phyloP scores from a whole-genome alignment of 2,888 invertebrate genomes.

The Tetragnatha montana region DNA sequence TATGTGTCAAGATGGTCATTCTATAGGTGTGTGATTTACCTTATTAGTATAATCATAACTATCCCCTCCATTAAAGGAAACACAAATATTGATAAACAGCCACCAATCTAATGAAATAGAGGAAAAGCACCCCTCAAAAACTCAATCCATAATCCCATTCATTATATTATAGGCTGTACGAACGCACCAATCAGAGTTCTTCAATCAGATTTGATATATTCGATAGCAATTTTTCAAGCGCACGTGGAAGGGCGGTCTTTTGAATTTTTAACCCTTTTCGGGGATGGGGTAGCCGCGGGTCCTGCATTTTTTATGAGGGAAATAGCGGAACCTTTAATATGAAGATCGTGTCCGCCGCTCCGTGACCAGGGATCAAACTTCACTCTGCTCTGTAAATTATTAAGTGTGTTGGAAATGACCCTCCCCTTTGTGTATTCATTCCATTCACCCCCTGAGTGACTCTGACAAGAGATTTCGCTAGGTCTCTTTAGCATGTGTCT shows the following conservation, averaged over 20 bases:
- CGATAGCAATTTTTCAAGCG: background rate
- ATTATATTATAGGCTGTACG: background rate
- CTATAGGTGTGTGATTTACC: too few species aligned
- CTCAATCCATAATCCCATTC: too few species aligned
- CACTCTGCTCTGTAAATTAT: conserved; percentile 39
- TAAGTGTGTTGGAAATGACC: conserved; percentile 27
- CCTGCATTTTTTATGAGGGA: conserved; percentile 38
- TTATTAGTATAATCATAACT: too few species aligned
- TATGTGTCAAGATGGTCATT: too few species aligned
- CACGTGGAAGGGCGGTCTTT: background rate
- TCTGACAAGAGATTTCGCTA: too few species aligned
- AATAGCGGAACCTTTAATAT: conserved; percentile 39
- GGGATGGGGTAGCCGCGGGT: background rate
- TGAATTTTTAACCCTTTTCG: conserved; percentile 40
- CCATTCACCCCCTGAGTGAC: background rate
- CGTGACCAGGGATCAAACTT: conserved; percentile 56
- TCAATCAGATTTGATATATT: conserved; percentile 31
- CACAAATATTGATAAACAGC: too few species aligned
- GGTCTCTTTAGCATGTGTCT: too few species aligned
- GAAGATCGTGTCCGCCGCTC: conserved; percentile 32
- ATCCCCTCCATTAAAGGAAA: too few species aligned
- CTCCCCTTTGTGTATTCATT: background rate
- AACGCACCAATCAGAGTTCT: background rate
- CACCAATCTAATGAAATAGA: too few species aligned
- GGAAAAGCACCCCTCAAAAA: too few species aligned